Evolutionary conservation across 2,888 invertebrate species (phyloP), one percentile per base, ranked within the genome.

Genomic region (Epicampocera succincta): DNA sequence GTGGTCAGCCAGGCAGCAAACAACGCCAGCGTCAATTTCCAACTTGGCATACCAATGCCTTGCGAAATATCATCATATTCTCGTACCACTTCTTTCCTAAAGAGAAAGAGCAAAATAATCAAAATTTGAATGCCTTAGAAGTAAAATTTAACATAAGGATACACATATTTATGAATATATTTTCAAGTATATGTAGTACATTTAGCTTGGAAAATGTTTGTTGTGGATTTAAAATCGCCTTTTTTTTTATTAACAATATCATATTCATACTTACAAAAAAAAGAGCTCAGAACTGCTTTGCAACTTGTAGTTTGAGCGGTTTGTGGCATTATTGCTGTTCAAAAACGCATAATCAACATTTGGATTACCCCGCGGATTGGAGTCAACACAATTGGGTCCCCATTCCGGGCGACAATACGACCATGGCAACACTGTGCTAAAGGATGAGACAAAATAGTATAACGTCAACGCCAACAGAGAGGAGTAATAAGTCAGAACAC

Each of bases 401-500:
- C 91, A 91, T 54, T 86, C 87, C 0, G 87, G 86, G 9, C 92
- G 89, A 86, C 96, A 96, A 17, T 92, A 87, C 0, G 95, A 92
- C 96, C 96, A 96, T 0, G 96, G 96, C 52, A 96, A 90, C 0
- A 93, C 92, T 0, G 93, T 86, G 78, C 93, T 93, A 89, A 96
- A 96, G 68, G 96, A 96, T 87, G 94, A 93, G 6, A 93, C 89
- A 85, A 96, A 91, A 90, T 96, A 96, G 90, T 93, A 95, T 13
- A 96, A 85, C 13, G 95, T 95, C 52, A 96, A 88, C 0, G 94
- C 95, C 92, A 96, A 93, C 71, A 96, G 91, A 0, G 94, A 94
- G 68, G 95, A 95, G 88, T 96, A 96, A 89, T 96, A 96, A 0
- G 95, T 94, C 1, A 95, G 92, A 12, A 96, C 94, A 85, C 93